A percentile compares a stretch with the other conserved stretches of the same genome.
Evolutionary conservation across 23 tunicate species (phyloP).

Genomic region (Halocynthia aurantium): DNA sequence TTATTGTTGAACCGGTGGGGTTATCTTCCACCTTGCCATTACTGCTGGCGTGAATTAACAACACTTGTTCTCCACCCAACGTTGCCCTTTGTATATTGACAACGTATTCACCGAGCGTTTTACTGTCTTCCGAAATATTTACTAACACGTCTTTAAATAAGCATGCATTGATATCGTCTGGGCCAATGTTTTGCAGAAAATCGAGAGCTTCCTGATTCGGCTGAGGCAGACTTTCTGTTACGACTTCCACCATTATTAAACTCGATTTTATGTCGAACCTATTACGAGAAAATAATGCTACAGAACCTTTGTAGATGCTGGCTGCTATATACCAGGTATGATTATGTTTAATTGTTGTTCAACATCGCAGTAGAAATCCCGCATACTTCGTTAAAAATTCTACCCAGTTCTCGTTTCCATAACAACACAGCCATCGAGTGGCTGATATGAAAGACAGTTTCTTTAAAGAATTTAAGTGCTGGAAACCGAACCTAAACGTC

Average conservation of each 20-base stretch:
- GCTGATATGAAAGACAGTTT: too few species aligned
- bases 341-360: too few species aligned
- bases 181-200: constrained; percentile 7
- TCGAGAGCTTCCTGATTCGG: constrained; percentile 14
- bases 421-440: too few species aligned
- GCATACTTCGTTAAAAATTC: too few species aligned
- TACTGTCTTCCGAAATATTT: constrained; percentile 46
- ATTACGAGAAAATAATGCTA: too few species aligned
- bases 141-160: constrained; percentile 66
- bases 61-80: constrained; percentile 13
- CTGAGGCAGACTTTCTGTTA: not conserved
- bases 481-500: too few species aligned
- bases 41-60: constrained; percentile 47
- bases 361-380: too few species aligned
- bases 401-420: too few species aligned
- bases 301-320: too few species aligned
- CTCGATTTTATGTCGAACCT: too few species aligned
- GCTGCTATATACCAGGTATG: too few species aligned
- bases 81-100: constrained; percentile 40
- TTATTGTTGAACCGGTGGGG: constrained; percentile 37
- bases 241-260: not conserved
- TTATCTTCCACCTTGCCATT: constrained; percentile 63
- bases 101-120: constrained; percentile 47
- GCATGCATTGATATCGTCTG: constrained; percentile 15
- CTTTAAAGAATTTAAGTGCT: too few species aligned